Evolutionary conservation across 2,888 invertebrate genomes (phyloP).

Genomic region (Biston stratarius): DNA sequence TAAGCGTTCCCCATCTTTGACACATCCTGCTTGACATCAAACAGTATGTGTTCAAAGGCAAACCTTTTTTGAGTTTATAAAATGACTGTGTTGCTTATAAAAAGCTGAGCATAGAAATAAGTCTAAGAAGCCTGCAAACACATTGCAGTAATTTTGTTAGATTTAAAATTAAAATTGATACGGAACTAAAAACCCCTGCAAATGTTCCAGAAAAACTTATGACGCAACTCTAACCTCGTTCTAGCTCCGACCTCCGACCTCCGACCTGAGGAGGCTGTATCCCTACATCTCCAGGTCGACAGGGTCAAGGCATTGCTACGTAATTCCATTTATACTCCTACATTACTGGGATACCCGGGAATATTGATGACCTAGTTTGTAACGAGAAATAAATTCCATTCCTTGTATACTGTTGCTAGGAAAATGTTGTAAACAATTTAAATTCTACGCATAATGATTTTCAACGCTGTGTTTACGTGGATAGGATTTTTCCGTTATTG

Average conservation of each 20-base stretch:
- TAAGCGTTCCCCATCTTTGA: too few species aligned
- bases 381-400: constrained; percentile 3
- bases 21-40: too few species aligned
- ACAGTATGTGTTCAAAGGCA: too few species aligned
- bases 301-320: constrained; percentile 32
- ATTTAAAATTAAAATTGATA: too few species aligned
- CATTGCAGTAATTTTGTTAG: too few species aligned
- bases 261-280: constrained; percentile 17
- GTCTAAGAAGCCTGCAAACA: too few species aligned
- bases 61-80: too few species aligned
- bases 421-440: constrained; percentile 4
- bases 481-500: not conserved
- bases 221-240: constrained; percentile 2
- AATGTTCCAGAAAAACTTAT: too few species aligned
- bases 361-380: constrained; percentile 28
- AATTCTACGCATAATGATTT: not conserved
- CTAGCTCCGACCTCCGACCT: not conserved
- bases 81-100: too few species aligned
- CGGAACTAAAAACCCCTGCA: too few species aligned
- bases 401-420: constrained; percentile 5
- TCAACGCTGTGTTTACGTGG: not conserved
- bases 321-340: constrained; percentile 15
- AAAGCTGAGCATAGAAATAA: too few species aligned
- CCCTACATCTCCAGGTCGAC: constrained; percentile 24
- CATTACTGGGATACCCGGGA: constrained; percentile 16